phyloP scores from a whole-genome alignment of 1,140 invertebrate genomes.

The Caenorhabditis briggsae region DNA sequence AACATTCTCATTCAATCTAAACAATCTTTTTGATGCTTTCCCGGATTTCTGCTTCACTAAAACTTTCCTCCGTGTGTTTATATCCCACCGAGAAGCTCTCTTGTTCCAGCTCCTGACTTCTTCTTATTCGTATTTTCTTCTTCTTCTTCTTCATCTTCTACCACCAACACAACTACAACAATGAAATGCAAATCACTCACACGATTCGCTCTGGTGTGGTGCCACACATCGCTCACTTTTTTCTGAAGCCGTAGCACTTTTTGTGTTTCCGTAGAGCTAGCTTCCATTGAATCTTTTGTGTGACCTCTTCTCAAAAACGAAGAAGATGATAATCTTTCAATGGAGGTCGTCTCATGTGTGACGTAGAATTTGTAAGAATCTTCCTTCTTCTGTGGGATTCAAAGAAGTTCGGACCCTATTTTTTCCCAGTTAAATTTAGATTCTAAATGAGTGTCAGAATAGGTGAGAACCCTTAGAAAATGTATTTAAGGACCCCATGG shows the following conservation, averaged over 20 bases:
- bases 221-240: not conserved
- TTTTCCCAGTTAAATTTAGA: too few relatives aligned
- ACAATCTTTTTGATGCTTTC: not conserved
- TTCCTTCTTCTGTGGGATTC: too few relatives aligned
- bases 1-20: not conserved
- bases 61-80: not conserved
- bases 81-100: not conserved
- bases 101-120: slow-evolving; percentile 3
- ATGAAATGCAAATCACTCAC: slow-evolving; percentile 41
- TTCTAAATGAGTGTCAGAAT: too few relatives aligned
- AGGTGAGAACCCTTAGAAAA: too few relatives aligned
- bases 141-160: not conserved
- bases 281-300: not conserved
- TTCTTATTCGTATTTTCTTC: not conserved
- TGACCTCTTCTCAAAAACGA: not conserved
- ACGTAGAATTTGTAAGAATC: slow-evolving; percentile 9
- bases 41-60: not conserved
- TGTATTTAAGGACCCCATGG: too few relatives aligned
- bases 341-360: not conserved
- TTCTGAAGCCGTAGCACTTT: not conserved
- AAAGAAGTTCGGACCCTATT: too few relatives aligned
- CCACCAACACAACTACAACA: not conserved
- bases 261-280: not conserved
- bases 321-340: slow-evolving; percentile 12
- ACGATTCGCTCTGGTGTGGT: not conserved